Evolutionary conservation across 2,888 invertebrate genomes (phyloP).

Genomic region (Patella ulyssiponensis): DNA sequence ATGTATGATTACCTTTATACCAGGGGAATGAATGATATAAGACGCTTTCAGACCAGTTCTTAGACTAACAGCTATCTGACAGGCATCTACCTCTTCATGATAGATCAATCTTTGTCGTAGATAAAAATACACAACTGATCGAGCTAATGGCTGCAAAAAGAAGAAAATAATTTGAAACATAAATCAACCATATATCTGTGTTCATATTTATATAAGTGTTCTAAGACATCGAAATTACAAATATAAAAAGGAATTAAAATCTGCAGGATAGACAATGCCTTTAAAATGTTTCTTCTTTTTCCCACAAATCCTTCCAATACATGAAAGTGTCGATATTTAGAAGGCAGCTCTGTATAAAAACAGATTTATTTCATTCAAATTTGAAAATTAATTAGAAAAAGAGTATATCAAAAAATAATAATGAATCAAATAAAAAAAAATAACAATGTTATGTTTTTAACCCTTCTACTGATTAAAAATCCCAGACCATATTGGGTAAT

Average conservation of each 20-base stretch:
- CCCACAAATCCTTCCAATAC: no score
- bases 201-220: not conserved
- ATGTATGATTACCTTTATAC: conserved; percentile 32
- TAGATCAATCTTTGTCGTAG: conserved; percentile 38
- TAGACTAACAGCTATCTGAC: conserved; percentile 35
- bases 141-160: conserved; percentile 22
- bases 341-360: no score
- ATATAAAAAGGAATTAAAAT: not conserved
- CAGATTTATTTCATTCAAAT: no score
- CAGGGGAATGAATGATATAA: conserved; percentile 30
- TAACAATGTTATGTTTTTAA: no score
- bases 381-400: no score
- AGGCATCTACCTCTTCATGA: conserved; percentile 35
- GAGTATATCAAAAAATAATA: no score
- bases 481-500: no score
- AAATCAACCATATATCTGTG: not conserved
- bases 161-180: conserved; percentile 17
- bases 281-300: no score
- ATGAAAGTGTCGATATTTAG: no score
- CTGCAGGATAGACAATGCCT: no score
- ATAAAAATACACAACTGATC: conserved; percentile 30
- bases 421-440: no score
- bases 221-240: not conserved
- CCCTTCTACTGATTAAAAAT: no score
- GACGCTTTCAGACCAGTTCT: conserved; percentile 32